These are phyloP conservation scores for Monomorium pharaonis DNA, from an alignment of 1,140 invertebrate species.

Conservation along the genomic window DNA sequence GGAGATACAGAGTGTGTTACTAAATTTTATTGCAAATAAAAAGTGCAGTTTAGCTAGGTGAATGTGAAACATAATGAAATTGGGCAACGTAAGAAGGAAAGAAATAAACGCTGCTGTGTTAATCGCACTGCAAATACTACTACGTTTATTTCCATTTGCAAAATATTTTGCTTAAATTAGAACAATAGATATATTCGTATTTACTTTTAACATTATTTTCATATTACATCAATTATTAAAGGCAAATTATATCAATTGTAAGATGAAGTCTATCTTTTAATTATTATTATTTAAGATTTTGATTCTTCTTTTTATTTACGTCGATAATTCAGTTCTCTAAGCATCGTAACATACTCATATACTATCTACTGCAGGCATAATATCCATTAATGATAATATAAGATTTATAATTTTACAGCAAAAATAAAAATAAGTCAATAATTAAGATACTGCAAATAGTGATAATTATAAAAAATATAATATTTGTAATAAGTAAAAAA, in stretches of 20 bases:
- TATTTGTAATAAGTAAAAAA: neutral
- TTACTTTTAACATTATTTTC: neutral
- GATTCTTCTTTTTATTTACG: neutral
- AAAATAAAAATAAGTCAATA: neutral
- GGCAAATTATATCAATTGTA: neutral
- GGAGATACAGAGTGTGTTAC: constrained; percentile 24
- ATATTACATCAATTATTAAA: neutral
- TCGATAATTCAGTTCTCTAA: constrained; percentile 36
- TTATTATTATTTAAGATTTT: neutral
- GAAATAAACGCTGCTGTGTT: neutral
- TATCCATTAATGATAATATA: constrained; percentile 23
- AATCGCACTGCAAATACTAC: neutral
- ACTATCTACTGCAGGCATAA: constrained; percentile 25
- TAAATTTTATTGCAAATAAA: constrained; percentile 42
- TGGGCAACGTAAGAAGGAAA: neutral
- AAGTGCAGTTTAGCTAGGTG: neutral
- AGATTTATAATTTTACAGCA: neutral
- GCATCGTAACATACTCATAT: neutral
- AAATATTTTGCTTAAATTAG: neutral
- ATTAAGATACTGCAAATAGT: neutral
- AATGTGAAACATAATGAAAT: constrained; percentile 5
- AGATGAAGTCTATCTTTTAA: neutral
- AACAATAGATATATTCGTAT: neutral
- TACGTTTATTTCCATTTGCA: neutral
- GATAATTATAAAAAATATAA: neutral